phyloP scores from a whole-genome alignment of 2,113 vertebrate genomes.

The Corythornis madagascariensis region DNA sequence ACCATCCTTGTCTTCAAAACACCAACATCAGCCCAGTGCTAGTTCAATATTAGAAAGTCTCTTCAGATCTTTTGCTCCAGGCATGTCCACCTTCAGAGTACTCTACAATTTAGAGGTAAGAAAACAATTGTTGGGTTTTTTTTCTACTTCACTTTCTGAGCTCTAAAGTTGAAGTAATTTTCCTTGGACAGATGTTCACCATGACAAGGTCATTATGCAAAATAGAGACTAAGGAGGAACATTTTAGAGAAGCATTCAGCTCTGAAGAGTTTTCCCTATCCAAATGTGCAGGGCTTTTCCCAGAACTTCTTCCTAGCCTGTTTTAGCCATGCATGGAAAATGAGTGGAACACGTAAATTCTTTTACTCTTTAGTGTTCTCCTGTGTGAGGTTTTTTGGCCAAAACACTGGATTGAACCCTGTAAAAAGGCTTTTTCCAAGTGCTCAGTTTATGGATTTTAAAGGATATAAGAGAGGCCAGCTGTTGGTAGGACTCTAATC shows the following conservation, averaged over 20 bases:
- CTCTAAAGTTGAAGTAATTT: not conserved
- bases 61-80: conserved; percentile 94
- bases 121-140: not conserved
- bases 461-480: not conserved
- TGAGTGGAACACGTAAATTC: not conserved
- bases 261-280: not conserved
- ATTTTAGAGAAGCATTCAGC: not conserved
- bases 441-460: not conserved
- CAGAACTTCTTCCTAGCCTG: not conserved
- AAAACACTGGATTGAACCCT: not conserved
- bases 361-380: not conserved
- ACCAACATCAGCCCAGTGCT: conserved; percentile 95
- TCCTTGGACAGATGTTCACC: not conserved
- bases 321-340: not conserved
- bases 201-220: not conserved
- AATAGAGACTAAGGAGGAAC: not conserved
- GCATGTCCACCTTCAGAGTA: conserved; percentile 98
- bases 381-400: not conserved
- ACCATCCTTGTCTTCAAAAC: conserved; percentile 93
- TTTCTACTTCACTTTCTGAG: not conserved
- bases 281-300: not conserved
- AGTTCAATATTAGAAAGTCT: conserved; percentile 94
- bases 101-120: conserved; percentile 97
- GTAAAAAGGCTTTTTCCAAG: not conserved
- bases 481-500: not conserved